Percentiles rank a stretch among this genome's conserved stretches.
Evolutionary conservation across 1,140 invertebrate species (phyloP).

Genomic region (Drosophila ananassae): DNA sequence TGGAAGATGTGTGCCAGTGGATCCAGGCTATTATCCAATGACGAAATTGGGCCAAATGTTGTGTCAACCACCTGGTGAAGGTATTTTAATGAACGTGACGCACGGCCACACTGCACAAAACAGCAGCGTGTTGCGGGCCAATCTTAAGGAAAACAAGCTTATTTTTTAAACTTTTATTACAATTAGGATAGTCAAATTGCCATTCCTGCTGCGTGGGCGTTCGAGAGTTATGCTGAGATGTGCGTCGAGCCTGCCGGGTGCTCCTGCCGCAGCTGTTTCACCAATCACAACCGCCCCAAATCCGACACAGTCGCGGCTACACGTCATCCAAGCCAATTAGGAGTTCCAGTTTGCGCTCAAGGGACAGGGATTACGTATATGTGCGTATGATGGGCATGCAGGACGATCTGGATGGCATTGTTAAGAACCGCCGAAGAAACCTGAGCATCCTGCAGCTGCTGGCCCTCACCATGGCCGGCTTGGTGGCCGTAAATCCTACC

Average conservation of each 20-base stretch:
- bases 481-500: constrained; percentile 32
- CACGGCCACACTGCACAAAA: constrained; percentile 38
- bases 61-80: constrained; percentile 9
- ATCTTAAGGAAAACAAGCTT: constrained; percentile 29
- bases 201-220: constrained; percentile 18
- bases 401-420: constrained; percentile 60
- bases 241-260: constrained; percentile 60
- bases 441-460: constrained; percentile 60
- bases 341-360: constrained; percentile 47
- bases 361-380: constrained; percentile 39
- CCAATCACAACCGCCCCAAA: constrained; percentile 22
- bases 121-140: constrained; percentile 44
- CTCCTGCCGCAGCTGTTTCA: constrained; percentile 63
- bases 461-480: constrained; percentile 68
- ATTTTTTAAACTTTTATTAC: constrained; percentile 12
- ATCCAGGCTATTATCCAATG: constrained; percentile 6
- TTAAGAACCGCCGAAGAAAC: constrained; percentile 45
- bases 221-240: constrained; percentile 69
- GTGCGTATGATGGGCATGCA: constrained; percentile 72
- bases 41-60: constrained; percentile 22
- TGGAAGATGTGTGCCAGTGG: background rate
- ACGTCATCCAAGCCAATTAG: constrained; percentile 63
- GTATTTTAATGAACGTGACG: constrained; percentile 1
- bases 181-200: constrained; percentile 16
- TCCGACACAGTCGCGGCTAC: constrained; percentile 33